Conservation (phyloP, 2,888 invertebrate genomes). For the Acleris cristana region DNA sequence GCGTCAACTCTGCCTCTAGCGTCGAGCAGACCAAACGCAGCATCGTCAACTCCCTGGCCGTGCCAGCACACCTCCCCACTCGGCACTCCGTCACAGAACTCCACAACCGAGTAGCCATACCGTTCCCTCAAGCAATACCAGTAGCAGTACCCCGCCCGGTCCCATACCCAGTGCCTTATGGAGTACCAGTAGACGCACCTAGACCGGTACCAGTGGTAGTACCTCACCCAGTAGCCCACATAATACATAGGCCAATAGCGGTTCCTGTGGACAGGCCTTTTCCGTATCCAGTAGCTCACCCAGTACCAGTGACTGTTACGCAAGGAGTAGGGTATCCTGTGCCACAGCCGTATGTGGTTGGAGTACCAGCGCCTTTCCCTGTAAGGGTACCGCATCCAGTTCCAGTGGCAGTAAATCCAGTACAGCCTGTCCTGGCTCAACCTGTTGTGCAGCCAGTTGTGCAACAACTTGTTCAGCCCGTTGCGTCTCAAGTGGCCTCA, state of each 20-base stretch:
- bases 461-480: conserved; percentile 35
- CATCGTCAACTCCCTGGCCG: conserved; percentile 27
- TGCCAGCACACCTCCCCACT: conserved; percentile 53
- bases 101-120: conserved; percentile 78
- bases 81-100: conserved; percentile 72
- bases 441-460: conserved; percentile 27
- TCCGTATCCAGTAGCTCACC: conserved; percentile 81
- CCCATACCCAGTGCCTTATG: conserved; percentile 76
- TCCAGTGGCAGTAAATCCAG: conserved; percentile 54
- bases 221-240: conserved; percentile 74
- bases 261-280: conserved; percentile 81
- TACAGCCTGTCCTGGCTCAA: conserved; percentile 16
- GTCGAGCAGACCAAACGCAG: conserved; percentile 44
- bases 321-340: conserved; percentile 81
- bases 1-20: conserved; percentile 41
- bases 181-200: conserved; percentile 71
- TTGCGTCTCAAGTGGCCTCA: conserved; percentile 13
- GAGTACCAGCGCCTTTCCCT: conserved; percentile 68
- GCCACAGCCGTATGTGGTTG: conserved; percentile 78
- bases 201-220: conserved; percentile 63
- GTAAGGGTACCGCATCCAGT: conserved; percentile 66
- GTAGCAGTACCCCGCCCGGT: conserved; percentile 77
- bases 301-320: conserved; percentile 77
- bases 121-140: conserved; percentile 80
- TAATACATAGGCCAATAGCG: conserved; percentile 71